Evolutionary conservation across 2,888 invertebrate species (phyloP).

Genomic region (Papilio elwesi): DNA sequence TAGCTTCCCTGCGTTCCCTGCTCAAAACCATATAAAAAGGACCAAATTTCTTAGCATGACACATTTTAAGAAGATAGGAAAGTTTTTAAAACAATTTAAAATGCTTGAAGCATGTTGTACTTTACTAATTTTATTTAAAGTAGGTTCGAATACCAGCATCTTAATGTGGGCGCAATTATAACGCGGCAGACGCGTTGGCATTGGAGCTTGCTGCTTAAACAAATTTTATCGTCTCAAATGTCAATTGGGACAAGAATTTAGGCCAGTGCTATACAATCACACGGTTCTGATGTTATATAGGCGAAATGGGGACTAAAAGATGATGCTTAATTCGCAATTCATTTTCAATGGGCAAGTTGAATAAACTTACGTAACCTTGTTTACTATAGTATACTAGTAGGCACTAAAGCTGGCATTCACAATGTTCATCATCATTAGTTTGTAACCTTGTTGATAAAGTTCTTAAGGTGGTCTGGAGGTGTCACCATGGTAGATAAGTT

Average conservation of each 20-base stretch:
- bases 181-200: slow-evolving; percentile 55
- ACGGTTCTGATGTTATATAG: slow-evolving; percentile 37
- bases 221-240: slow-evolving; percentile 62
- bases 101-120: too few species aligned
- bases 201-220: slow-evolving; percentile 55
- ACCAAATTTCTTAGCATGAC: too few species aligned
- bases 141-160: neutral
- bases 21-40: too few species aligned
- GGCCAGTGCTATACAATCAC: slow-evolving; percentile 55
- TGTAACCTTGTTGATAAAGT: too few species aligned
- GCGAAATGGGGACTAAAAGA: slow-evolving; percentile 12
- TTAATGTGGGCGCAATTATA: slow-evolving; percentile 48
- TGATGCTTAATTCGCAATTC: neutral
- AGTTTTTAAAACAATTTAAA: too few species aligned
- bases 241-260: slow-evolving; percentile 70
- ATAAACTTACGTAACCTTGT: neutral
- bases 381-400: neutral
- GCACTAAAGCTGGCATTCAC: too few species aligned
- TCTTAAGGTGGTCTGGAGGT: too few species aligned
- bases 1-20: neutral
- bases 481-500: too few species aligned
- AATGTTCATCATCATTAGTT: too few species aligned
- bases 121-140: neutral
- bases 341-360: neutral
- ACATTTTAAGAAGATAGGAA: too few species aligned